These are phyloP conservation scores for Bos javanicus DNA, from an alignment of 2,113 vertebrate species.

Conservation along the genomic window DNA sequence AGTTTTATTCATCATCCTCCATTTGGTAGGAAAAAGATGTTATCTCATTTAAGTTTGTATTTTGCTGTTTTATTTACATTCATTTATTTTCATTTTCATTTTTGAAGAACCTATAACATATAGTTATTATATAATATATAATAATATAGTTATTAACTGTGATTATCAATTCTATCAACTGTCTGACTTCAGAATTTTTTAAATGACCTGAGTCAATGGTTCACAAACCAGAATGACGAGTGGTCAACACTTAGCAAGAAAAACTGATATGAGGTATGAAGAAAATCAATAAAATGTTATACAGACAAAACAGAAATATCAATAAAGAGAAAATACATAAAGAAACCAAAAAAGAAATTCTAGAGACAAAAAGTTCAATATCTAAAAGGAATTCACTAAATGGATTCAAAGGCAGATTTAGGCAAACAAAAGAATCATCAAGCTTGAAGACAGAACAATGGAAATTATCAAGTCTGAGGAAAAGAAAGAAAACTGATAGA, in stretches of 20 bases:
- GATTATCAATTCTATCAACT: background rate
- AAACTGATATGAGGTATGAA: background rate
- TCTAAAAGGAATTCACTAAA: background rate
- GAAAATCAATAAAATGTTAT: background rate
- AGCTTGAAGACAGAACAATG: background rate
- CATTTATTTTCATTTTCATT: background rate
- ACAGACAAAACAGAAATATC: background rate
- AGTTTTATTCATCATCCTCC: background rate
- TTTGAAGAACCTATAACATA: background rate
- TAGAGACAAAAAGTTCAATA: background rate
- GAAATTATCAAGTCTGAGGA: background rate
- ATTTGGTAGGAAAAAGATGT: background rate
- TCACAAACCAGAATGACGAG: background rate
- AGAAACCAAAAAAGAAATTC: background rate
- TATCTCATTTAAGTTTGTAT: background rate
- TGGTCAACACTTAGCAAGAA: background rate
- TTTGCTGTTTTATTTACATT: background rate
- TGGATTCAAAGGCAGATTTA: background rate
- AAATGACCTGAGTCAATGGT: background rate
- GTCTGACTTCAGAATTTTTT: background rate
- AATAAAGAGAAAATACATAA: background rate
- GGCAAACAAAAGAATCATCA: background rate
- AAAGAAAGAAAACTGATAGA: background rate
- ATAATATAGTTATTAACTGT: background rate
- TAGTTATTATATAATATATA: background rate